Conservation (phyloP, 2,797 vertebrate species). For the Mus minutoides region DNA sequence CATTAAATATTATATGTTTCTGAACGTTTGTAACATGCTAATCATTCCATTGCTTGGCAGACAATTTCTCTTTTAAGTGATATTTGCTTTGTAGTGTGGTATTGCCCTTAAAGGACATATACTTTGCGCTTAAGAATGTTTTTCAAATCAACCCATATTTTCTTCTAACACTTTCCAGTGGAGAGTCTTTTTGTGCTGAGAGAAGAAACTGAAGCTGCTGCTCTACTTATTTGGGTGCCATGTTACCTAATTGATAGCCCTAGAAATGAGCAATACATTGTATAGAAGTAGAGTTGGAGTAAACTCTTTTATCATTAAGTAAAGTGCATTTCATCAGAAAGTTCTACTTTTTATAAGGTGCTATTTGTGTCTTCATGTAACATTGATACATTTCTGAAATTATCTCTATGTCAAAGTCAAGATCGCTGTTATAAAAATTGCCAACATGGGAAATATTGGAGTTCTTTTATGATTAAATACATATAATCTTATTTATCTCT, state of each 20-base stretch:
- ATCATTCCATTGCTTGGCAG: not conserved
- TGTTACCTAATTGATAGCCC: not conserved
- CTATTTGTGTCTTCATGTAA: constrained; percentile 29
- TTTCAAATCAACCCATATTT: not conserved
- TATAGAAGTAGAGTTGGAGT: not conserved
- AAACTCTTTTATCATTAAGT: not conserved
- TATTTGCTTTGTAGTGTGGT: not conserved
- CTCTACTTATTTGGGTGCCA: constrained; percentile 22
- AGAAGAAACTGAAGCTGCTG: not conserved
- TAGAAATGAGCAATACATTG: not conserved
- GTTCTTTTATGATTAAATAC: not conserved
- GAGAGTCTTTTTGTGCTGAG: constrained; percentile 10
- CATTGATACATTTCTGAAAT: constrained; percentile 34
- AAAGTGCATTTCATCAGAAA: constrained; percentile 28
- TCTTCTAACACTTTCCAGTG: constrained; percentile 23
- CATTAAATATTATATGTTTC: not conserved
- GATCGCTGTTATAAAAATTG: constrained; percentile 12
- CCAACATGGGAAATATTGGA: not conserved
- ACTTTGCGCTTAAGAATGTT: constrained; percentile 20
- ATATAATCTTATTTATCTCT: constrained; percentile 22
- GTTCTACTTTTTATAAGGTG: constrained; percentile 16
- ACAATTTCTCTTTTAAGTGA: not conserved
- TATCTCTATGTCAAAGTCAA: constrained; percentile 2
- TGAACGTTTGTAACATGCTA: not conserved
- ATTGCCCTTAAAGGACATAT: not conserved